phyloP scores from a whole-genome alignment of 1,140 invertebrate species.

The Monochamus saltuarius region DNA sequence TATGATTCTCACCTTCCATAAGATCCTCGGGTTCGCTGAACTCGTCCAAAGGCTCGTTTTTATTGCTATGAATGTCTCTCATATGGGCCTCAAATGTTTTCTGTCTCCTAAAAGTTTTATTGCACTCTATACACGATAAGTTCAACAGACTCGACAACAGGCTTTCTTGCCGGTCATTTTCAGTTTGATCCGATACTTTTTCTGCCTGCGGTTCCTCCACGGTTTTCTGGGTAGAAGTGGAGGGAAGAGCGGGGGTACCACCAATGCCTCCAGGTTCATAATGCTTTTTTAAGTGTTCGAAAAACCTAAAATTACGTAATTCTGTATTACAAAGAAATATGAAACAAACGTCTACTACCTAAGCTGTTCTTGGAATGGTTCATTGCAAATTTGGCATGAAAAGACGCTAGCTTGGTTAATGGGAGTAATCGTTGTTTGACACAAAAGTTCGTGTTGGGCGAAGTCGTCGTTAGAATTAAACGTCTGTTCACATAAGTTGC shows the following conservation, averaged over 20 bases:
- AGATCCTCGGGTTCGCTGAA: slow-evolving; percentile 82
- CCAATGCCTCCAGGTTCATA: slow-evolving; percentile 63
- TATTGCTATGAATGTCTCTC: slow-evolving; percentile 56
- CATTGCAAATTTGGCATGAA: slow-evolving; percentile 68
- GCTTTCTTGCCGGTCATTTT: slow-evolving; percentile 39
- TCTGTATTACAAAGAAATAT: not conserved
- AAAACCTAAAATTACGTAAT: slow-evolving; percentile 58
- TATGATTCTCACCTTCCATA: slow-evolving; percentile 80
- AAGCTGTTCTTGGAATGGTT: slow-evolving; percentile 65
- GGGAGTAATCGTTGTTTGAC: slow-evolving; percentile 44
- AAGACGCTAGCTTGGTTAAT: slow-evolving; percentile 49
- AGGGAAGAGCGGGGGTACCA: slow-evolving; percentile 8
- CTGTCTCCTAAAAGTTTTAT: slow-evolving; percentile 64
- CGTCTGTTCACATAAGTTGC: slow-evolving; percentile 42
- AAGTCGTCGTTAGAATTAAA: slow-evolving; percentile 44
- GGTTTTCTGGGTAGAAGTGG: not conserved
- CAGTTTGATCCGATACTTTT: not conserved
- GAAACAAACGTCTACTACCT: slow-evolving; percentile 33
- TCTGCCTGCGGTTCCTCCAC: not conserved
- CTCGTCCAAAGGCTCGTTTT: slow-evolving; percentile 56
- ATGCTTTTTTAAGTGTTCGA: slow-evolving; percentile 76
- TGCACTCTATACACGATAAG: slow-evolving; percentile 61
- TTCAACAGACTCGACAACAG: slow-evolving; percentile 44
- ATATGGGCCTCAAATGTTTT: slow-evolving; percentile 67
- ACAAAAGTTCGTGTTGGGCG: slow-evolving; percentile 42